Evolutionary conservation across 2,888 invertebrate genomes (phyloP).

Genomic region (Aporophyla nigra): DNA sequence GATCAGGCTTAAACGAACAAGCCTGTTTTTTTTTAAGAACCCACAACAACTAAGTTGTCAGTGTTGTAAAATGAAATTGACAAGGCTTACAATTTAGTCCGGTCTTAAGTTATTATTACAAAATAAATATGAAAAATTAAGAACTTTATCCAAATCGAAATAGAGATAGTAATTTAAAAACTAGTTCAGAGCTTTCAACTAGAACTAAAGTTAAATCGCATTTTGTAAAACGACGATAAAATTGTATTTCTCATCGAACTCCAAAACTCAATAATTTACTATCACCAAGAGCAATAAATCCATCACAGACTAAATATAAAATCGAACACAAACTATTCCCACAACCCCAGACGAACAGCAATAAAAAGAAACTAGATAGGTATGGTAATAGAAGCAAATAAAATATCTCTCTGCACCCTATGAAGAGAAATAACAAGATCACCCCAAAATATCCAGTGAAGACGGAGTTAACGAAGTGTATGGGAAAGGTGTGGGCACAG

Average conservation of each 20-base stretch:
- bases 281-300: background rate
- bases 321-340: slow-evolving; percentile 1
- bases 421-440: slow-evolving; percentile 49
- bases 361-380: slow-evolving; percentile 25
- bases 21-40: too few relatives aligned
- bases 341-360: background rate
- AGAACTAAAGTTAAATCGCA: too few relatives aligned
- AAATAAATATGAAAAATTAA: too few relatives aligned
- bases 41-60: too few relatives aligned
- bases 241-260: background rate
- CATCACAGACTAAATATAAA: slow-evolving; percentile 7
- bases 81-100: too few relatives aligned
- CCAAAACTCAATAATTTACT: background rate
- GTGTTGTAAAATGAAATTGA: too few relatives aligned
- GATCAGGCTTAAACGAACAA: too few relatives aligned
- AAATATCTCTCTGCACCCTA: slow-evolving; percentile 67
- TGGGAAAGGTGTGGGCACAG: background rate
- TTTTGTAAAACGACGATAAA: too few relatives aligned
- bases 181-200: too few relatives aligned
- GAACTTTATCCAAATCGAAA: too few relatives aligned
- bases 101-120: too few relatives aligned
- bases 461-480: slow-evolving; percentile 31
- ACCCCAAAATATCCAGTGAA: slow-evolving; percentile 53
- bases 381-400: slow-evolving; percentile 61
- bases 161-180: too few relatives aligned